Percentiles rank a stretch among this genome's conserved stretches.
Evolutionary conservation across 2,113 vertebrate genomes (phyloP).

Genomic region (Spizaetus ornatus): DNA sequence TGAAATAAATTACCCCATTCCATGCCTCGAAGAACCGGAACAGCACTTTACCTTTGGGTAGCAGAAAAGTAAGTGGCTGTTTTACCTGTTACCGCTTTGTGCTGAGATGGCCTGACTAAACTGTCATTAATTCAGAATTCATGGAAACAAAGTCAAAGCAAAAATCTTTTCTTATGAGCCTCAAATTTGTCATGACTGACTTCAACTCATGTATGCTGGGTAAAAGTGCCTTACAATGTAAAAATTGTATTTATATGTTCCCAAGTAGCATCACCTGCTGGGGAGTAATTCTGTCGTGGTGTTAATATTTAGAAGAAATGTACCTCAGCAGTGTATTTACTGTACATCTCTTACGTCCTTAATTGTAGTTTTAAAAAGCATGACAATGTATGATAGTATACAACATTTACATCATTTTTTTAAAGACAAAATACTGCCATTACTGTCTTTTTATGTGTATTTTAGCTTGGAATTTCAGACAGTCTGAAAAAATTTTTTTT

Average conservation of each 20-base stretch:
- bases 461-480: conserved; percentile 74
- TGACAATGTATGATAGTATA: conserved; percentile 80
- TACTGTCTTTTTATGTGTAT: conserved; percentile 70
- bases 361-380: conserved; percentile 81
- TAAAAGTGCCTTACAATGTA: conserved; percentile 83
- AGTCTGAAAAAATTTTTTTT: neutral
- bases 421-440: conserved; percentile 73
- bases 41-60: conserved; percentile 72
- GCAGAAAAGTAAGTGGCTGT: conserved; percentile 59
- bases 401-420: conserved; percentile 78
- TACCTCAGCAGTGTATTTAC: conserved; percentile 80
- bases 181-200: conserved; percentile 62
- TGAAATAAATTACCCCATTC: conserved; percentile 54
- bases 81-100: conserved; percentile 67
- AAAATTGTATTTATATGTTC: conserved; percentile 81
- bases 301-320: conserved; percentile 77
- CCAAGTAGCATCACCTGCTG: conserved; percentile 75
- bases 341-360: conserved; percentile 77
- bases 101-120: conserved; percentile 61
- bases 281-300: conserved; percentile 75
- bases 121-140: conserved; percentile 42
- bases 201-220: conserved; percentile 74
- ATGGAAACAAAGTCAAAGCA: conserved; percentile 58
- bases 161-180: conserved; percentile 51
- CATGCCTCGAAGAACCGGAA: conserved; percentile 66